Percentiles rank a stretch among this genome's conserved stretches.
Evolutionary conservation across 2,797 vertebrate species (phyloP).

Genomic region (Eulemur albifrons): DNA sequence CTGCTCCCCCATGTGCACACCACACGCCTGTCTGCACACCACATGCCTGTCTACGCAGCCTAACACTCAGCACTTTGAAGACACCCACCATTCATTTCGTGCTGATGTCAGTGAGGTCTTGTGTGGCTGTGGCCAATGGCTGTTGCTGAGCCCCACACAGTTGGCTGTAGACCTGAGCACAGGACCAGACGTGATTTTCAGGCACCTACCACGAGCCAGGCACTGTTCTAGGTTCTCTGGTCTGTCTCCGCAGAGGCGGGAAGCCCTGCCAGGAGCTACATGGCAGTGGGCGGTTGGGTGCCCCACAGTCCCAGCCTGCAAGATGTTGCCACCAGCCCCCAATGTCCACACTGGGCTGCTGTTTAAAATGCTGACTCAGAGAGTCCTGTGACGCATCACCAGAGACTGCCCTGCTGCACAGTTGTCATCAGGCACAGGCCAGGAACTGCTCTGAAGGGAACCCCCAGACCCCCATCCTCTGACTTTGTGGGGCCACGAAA

Average conservation of each 20-base stretch:
- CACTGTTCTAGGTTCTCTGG: background rate
- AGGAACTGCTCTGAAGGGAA: background rate
- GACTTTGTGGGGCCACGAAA: background rate
- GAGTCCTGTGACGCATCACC: background rate
- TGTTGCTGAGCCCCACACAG: background rate
- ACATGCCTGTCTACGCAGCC: background rate
- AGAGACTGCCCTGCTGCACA: no score
- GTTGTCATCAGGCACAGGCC: background rate
- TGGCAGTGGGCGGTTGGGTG: rapidly evolving
- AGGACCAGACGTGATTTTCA: background rate
- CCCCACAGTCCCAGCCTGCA: background rate
- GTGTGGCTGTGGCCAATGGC: background rate
- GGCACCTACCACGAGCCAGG: background rate
- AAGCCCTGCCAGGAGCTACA: background rate
- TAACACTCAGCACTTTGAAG: background rate
- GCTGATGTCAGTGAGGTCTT: background rate
- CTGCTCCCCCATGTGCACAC: background rate
- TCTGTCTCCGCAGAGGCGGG: background rate
- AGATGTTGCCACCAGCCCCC: background rate
- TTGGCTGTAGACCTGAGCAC: background rate
- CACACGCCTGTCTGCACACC: background rate
- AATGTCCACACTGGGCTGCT: no score
- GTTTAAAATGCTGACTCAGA: rapidly evolving
- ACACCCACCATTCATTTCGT: background rate
- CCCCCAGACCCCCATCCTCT: background rate